Evolutionary conservation across 2,888 invertebrate genomes (phyloP), one percentile per base, ranked within the genome.

Genomic region (Myathropa florea): DNA sequence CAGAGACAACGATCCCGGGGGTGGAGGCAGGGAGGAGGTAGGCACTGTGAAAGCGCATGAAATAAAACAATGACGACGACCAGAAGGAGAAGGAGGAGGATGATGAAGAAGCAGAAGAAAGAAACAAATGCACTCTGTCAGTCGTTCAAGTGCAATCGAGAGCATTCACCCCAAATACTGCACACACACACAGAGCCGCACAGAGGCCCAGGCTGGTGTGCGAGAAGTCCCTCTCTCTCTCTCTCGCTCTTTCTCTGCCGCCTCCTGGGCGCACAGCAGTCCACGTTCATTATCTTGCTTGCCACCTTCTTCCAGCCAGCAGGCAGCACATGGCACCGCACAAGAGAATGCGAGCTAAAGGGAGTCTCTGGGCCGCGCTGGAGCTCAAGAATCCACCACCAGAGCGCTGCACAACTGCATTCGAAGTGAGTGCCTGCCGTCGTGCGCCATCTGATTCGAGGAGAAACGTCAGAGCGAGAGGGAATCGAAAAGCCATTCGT

Each of bases 101-200:
- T 39, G 61, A 65, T 30, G 61, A 67, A n/a, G 73, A 73, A 72
- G 73, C 39, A 78, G 73, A 63, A 80, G 80, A 86, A 83, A 79
- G 77, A 83, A 86, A 83, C 65, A 78, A 75, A 81, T 86, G 83
- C 88, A 85, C 83, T 88, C 88, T 88, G 89, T 91, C 89, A 91
- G 91, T 89, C 90, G 91, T 90, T 91, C 89, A 90, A 91, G 91
- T 91, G 91, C 91, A 91, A 89, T 89, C 89, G 89, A 90, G 91
- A 90, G 90, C 91, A 84, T 91, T 91, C 89, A 91, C 91, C 91
- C 89, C 89, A 65, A 76, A 80, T 77, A 68, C 30, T 77, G 72
- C 75, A 79, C 18, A 79, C 68, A 65, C 46, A 77, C 61, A 55
- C 23, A 70, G 14, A 61, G 46, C 55, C 26, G 10, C 26, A 30